Evolutionary conservation across 1,140 invertebrate genomes (phyloP).

Genomic region (Drosophila ambigua): DNA sequence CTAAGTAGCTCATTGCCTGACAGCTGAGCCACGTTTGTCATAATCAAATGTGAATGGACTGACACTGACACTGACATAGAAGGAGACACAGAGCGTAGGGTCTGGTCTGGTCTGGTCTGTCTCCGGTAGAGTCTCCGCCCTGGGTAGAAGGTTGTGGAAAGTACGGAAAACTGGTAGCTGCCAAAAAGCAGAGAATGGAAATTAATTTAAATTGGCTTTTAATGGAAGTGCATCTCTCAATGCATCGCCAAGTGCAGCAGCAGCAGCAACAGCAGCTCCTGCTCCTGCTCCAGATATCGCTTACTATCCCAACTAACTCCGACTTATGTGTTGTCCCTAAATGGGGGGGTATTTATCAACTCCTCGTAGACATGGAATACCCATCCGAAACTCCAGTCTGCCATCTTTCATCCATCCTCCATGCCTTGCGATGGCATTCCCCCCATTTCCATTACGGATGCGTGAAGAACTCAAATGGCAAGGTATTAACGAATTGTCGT

Average conservation of each 20-base stretch:
- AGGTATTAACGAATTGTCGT: conserved; percentile 81
- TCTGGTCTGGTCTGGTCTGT: background rate
- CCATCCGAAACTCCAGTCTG: background rate
- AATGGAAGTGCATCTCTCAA: conserved; percentile 83
- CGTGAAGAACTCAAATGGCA: conserved; percentile 80
- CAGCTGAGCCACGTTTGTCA: conserved; percentile 82
- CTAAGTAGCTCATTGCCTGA: conserved; percentile 74
- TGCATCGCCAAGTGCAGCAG: conserved; percentile 55
- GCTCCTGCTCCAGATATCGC: conserved; percentile 68
- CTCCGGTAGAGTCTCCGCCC: background rate
- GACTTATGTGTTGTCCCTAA: conserved; percentile 70
- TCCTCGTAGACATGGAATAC: conserved; percentile 42
- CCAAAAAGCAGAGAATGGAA: conserved; percentile 63
- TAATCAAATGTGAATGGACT: conserved; percentile 80
- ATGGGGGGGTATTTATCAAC: conserved; percentile 72
- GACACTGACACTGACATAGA: conserved; percentile 49
- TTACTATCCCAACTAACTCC: conserved; percentile 72
- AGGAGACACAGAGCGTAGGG: conserved; percentile 12
- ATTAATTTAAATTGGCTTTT: conserved; percentile 83
- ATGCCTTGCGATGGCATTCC: background rate
- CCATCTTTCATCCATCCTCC: background rate
- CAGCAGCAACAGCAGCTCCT: conserved; percentile 17
- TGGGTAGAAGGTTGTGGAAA: conserved; percentile 7
- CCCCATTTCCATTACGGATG: conserved; percentile 55
- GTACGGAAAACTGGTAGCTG: conserved; percentile 62